Base-by-base conservation (phyloP, 2,797 vertebrate genomes). In the Rhyacichthys aspro region DNA sequence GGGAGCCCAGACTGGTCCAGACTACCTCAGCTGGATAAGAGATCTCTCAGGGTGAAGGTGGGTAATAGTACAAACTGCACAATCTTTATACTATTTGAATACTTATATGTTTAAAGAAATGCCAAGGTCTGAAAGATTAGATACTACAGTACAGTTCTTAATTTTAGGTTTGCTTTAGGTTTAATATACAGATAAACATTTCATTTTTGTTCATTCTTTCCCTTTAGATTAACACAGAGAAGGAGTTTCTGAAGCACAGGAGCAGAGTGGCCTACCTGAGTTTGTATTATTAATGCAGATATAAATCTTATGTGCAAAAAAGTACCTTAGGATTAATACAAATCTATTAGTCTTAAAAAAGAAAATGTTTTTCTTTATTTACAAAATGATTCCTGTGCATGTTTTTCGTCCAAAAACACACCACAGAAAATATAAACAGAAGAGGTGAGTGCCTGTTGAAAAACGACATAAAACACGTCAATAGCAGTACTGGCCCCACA, bases 1-100 rank as follows among this genome's bases (percentile, higher is more conserved):
- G 92, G 95, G 38, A 78, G 93, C n/a, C 94, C 95, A 12, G 93
- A 98, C 37, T 95, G 94, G 95, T 76, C 74, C 47, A 83, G 65
- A 32, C 76, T 96, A 59, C 90, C 93, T 1, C 64, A 47, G 53
- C 64, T 79, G 15, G 73, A 90, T 39, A 90, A 75, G 66, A 92
- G 50, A 69, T 90, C 93, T 3, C 67, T 95, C 33, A 93, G 77
- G 55, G 73, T 85, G 43, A 89, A 94, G 88, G 93, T 95, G 74
- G 62, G 86, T 59, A 9, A 42, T 28, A 28, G 23, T 28, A 28
- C 23, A 28, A 28, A 28, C 23, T 5, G 7, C 23, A 28, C 23
- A 28, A 28, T 28, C 23, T 28, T 4, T 28, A 28, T 6, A 28
- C 23, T 5, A 28, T 28, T 28, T 28, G 23, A 2, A 28, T 28